Evolutionary conservation across 2,888 invertebrate genomes (phyloP), one percentile per base, ranked within the genome.

Genomic region (Pemphredon lugubris): DNA sequence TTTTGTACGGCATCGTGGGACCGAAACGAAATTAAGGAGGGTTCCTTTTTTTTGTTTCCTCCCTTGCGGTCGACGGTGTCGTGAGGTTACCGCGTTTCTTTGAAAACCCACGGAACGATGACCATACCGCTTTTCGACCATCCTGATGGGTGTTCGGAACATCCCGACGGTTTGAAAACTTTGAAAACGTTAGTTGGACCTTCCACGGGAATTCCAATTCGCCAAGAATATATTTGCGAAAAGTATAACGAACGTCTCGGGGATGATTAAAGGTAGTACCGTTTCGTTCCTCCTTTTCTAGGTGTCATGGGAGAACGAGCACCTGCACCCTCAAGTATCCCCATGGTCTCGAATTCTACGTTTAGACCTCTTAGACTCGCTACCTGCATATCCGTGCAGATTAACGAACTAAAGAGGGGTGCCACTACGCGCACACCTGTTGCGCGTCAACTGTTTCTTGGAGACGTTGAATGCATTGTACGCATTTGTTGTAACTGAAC

Each of bases 371-470:
- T 63, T 40, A 40, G 14, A n/a, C 7, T 69, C 20, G 7, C 53
- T 73, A 74, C 57, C 60, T 74, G 74, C 53, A 69, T 69, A 58
- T 61, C 50, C 60, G 30, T 64, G 50, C 55, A 64, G 59, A 68
- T 60, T 73, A 53, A 57, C 21, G 37, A 45, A 42, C 39, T 37
- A 30, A 16, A 14, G 37, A 59, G 32, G 34, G 3, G 9, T n/a
- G 21, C 1, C 20, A 23, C 16, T 9, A 4, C 16, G 6, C 40
- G 34, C n/a, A n/a, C 34, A 34, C 34, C 34, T 34, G 34, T 26
- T n/a, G n/a, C n/a, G n/a, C n/a, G n/a, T n/a, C n/a, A n/a, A n/a
- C n/a, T n/a, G n/a, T n/a, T n/a, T n/a, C n/a, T n/a, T n/a, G n/a
- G n/a, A n/a, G n/a, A n/a, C n/a, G n/a, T n/a, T n/a, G n/a, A n/a